Evolutionary conservation across 1,140 invertebrate genomes (phyloP), one percentile per base, ranked within the genome.

Genomic region (Idris sp.): DNA sequence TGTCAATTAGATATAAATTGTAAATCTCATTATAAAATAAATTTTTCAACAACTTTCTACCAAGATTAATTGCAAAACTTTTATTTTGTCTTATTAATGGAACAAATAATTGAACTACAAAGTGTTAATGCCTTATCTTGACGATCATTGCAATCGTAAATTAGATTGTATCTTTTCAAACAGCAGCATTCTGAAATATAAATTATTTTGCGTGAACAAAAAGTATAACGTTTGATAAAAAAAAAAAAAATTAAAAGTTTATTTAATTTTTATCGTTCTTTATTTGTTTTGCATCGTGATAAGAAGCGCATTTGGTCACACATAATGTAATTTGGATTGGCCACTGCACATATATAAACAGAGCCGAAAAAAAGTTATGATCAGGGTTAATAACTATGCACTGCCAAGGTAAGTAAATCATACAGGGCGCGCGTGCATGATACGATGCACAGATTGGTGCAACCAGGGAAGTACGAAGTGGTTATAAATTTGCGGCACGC

Each of bases 401-500:
- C 35, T 53, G 59, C 46, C 46, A 30, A 67, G 74, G 48, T 67
- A 62, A 68, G 76, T 79, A 79, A 78, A 79, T 79, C 76, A 79
- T 76, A 78, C 59, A 40, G 68, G 74, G 75, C 71, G 69, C 59
- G 74, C 65, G 76, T 77, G 59, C 65, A 74, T 67, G 76, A 74
- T 74, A 56, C 65, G 76, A 67, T 74, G 67, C 53, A 61, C 74
- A 78, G 74, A 80, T 78, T 78, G 76, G 74, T 41, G 79, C 74
- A 73, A 67, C 74, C 72, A 71, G 73, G 73, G 68, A 77, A 76
- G 64, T 72, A 69, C 74, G 54, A 74, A 81, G 72, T 74, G 79
- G 79, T 78, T 83, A 79, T 83, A 80, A 83, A 83, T 81, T 83
- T 74, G 67, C 74, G 64, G 67, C 46, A 71, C 68, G 71, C 71